A percentile compares a stretch with the other conserved stretches of the same genome.
phyloP scores from a whole-genome alignment of 1,140 invertebrate species.

The Tetramorium alpestre region DNA sequence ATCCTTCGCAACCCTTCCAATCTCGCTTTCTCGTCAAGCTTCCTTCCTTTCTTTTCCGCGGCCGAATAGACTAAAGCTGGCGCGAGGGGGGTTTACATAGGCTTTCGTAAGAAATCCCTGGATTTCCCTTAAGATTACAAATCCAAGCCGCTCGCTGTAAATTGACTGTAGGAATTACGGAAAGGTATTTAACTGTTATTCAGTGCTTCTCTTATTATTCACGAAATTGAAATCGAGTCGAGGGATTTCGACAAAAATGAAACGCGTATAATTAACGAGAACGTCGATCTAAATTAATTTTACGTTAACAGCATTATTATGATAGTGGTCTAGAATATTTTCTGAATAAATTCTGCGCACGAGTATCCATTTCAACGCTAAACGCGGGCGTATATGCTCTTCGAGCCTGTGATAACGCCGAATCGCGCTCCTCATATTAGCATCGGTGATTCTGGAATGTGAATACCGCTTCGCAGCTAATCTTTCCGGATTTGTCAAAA shows the following conservation, averaged over 20 bases:
- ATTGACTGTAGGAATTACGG: background rate
- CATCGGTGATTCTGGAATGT: background rate
- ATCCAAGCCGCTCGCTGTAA: background rate
- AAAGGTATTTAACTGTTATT: background rate
- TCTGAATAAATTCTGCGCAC: background rate
- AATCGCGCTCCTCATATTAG: background rate
- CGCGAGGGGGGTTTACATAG: background rate
- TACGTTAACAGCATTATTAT: background rate
- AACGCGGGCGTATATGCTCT: background rate
- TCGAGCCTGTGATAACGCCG: background rate
- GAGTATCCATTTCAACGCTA: background rate
- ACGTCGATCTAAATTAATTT: background rate
- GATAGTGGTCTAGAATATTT: background rate
- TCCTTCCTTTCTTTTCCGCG: background rate
- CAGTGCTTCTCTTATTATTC: background rate
- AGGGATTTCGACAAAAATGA: background rate
- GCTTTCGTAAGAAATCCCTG: background rate
- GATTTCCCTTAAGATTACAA: slow-evolving; percentile 10
- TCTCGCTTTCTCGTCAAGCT: slow-evolving; percentile 49
- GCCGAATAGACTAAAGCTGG: background rate
- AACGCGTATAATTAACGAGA: background rate
- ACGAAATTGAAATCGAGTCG: background rate
- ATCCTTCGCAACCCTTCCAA: slow-evolving; percentile 68
- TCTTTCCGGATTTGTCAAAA: slow-evolving; percentile 27
- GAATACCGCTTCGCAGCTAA: background rate